phyloP scores from a whole-genome alignment of 1,140 invertebrate genomes.

The Orchestia grillus region DNA sequence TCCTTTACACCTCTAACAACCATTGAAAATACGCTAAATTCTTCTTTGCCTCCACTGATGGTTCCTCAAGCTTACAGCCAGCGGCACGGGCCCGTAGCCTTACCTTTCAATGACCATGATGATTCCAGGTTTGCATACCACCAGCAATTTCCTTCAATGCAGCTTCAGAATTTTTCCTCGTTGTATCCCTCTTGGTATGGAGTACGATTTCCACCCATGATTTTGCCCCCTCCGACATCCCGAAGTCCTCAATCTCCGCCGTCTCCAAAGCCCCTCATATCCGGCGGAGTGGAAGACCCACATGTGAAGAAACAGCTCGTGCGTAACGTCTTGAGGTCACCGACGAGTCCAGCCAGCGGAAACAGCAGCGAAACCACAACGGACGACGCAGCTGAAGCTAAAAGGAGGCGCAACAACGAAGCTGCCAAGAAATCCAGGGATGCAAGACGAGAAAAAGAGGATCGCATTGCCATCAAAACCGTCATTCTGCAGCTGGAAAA shows the following conservation, averaged over 20 bases:
- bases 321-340: not conserved
- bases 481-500: constrained; percentile 29
- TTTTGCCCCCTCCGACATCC: not conserved
- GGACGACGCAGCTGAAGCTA: constrained; percentile 9
- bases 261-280: not conserved
- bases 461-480: constrained; percentile 32
- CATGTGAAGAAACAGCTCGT: not conserved
- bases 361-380: not conserved
- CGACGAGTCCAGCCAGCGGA: constrained; percentile 7
- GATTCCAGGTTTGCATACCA: not conserved
- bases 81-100: not conserved
- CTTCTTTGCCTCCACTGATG: not conserved
- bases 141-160: not conserved
- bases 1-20: not conserved
- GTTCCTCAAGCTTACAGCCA: not conserved
- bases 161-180: not conserved
- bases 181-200: not conserved
- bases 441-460: constrained; percentile 21
- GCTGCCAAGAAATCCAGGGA: constrained; percentile 34
- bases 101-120: not conserved
- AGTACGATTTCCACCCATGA: not conserved
- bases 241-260: not conserved
- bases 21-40: not conserved
- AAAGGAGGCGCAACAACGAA: constrained; percentile 22
- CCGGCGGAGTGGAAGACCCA: not conserved